Evolutionary conservation across 2,797 vertebrate genomes (phyloP), one percentile per base, ranked within the genome.

Genomic region (Cottoperca gobio): DNA sequence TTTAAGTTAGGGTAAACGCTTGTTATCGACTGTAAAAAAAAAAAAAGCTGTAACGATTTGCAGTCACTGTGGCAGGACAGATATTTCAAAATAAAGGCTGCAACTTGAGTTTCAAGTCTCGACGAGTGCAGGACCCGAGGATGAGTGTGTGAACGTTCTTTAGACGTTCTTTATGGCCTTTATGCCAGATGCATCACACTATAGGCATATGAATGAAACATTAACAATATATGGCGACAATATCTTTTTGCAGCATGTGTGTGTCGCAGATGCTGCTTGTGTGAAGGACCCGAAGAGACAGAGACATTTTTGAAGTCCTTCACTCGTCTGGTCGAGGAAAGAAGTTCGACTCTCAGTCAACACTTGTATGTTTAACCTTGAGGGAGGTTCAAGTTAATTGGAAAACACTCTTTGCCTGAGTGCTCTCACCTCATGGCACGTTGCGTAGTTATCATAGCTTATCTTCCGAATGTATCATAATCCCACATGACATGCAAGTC

Each of bases 391-490:
- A 76, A 83, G 82, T 85, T 90, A 88, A 91, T 90, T 91, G 83
- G 88, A 89, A 93, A 92, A 84, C 89, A 85, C 85, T 87, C 65
- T 84, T 85, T 91, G 83, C 86, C 89, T 88, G 89, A 88, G 90
- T 66, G 88, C 88, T 76, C 84, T 88, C 84, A 90, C 87, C 85
- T 92, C 78, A 69, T 73, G 82, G 83, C 78, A 52, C 65, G 68
- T 73, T 71, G 82, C 65, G 78, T 46, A 80, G 89, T 93, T 91
- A 91, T 93, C 88, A 85, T 87, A 80, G 82, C 79, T 92, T 89
- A 91, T 93, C 91, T 91, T 83, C 84, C 80, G 78, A 91, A 88
- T 83, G 80, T 88, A 88, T 92, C 90, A 76, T 92, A 92, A 94
- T 94, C 89, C 86, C 83, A 48, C 78, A 61, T 72, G 92, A 93